These are phyloP conservation scores for Galaxea fascicularis DNA, from an alignment of 92 coral and sea anemone genomes.

Conservation along the genomic window DNA sequence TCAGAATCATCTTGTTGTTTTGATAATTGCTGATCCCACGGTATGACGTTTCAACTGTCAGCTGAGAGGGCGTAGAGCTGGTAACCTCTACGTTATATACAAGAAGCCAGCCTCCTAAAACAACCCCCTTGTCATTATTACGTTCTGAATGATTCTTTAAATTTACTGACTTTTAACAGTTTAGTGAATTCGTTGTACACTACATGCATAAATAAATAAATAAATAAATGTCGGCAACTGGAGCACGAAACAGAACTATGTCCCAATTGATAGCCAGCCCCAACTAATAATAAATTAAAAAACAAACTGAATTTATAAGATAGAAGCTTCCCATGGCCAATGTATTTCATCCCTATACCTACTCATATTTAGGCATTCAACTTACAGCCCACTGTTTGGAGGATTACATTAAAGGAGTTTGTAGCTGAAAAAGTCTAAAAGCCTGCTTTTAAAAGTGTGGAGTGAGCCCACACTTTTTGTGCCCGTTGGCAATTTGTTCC, in stretches of 20 bases:
- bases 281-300: not conserved
- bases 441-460: not conserved
- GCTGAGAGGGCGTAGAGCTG: not conserved
- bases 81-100: slow-evolving; percentile 27
- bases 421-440: not conserved
- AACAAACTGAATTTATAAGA: not conserved
- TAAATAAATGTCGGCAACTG: not conserved
- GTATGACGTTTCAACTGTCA: not conserved
- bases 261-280: not conserved
- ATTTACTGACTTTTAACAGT: not conserved
- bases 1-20: slow-evolving; percentile 12
- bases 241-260: not conserved
- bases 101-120: slow-evolving; percentile 60
- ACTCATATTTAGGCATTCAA: not conserved
- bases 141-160: too few species aligned
- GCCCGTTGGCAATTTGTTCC: slow-evolving; percentile 6
- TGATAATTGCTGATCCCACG: slow-evolving; percentile 30
- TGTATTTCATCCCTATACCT: not conserved
- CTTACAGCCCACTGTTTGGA: not conserved
- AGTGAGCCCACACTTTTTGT: not conserved
- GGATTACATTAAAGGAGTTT: slow-evolving; percentile 2
- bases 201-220: not conserved
- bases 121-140: too few species aligned
- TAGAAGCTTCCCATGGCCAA: not conserved
- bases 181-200: not conserved